These are phyloP conservation scores for Drosophila gaucha DNA, from an alignment of 2,888 invertebrate species.

Conservation along the genomic window DNA sequence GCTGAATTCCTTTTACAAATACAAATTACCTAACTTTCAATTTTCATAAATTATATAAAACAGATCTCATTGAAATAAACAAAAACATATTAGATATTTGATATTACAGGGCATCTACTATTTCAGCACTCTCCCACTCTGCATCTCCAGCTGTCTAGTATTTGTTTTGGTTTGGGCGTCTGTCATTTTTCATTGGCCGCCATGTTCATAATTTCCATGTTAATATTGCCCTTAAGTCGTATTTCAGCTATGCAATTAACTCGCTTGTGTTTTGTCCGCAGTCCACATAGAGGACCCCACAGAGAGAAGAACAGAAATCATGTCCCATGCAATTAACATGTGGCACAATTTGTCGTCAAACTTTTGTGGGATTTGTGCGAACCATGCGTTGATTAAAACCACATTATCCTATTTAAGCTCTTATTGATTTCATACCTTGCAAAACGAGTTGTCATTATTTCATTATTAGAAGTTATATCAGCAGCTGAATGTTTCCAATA, in stretches of 20 bases:
- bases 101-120: background rate
- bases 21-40: too few species aligned
- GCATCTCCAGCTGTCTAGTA: background rate
- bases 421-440: background rate
- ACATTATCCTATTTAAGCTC: slow-evolving; percentile 16
- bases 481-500: background rate
- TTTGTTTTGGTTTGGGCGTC: slow-evolving; percentile 33
- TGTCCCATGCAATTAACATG: slow-evolving; percentile 64
- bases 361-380: slow-evolving; percentile 18
- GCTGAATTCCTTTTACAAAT: too few species aligned
- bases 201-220: slow-evolving; percentile 79
- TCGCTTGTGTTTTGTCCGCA: slow-evolving; percentile 46
- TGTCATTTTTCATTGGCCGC: slow-evolving; percentile 58
- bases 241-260: slow-evolving; percentile 76
- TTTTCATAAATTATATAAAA: too few species aligned
- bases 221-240: slow-evolving; percentile 79
- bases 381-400: background rate
- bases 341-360: slow-evolving; percentile 31
- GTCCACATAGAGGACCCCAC: slow-evolving; percentile 20
- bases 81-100: too few species aligned
- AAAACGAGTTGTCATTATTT: background rate
- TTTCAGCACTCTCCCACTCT: background rate
- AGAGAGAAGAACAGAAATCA: slow-evolving; percentile 31
- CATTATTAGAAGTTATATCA: background rate
- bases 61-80: too few species aligned